Conservation (phyloP, 2,113 vertebrate genomes). For the Grammomys surdaster region DNA sequence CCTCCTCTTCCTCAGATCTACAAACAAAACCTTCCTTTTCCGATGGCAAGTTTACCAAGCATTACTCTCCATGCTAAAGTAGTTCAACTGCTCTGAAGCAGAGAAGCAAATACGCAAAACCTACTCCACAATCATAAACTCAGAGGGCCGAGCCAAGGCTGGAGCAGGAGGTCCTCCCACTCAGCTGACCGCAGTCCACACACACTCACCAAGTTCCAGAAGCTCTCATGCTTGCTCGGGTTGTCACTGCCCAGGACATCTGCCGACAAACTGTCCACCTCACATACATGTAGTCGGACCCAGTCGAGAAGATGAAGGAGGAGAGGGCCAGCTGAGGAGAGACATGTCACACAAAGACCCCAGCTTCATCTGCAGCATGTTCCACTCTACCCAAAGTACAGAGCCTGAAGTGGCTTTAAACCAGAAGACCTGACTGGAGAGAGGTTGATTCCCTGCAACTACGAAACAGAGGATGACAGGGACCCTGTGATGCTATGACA, state of each 20-base stretch:
- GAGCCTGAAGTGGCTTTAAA: not conserved
- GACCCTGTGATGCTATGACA: not conserved
- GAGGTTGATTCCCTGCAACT: rapidly evolving
- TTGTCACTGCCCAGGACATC: conserved; percentile 95
- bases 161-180: rapidly evolving
- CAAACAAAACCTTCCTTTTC: not conserved
- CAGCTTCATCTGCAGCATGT: not conserved
- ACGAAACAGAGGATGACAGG: not conserved
- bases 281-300: conserved; percentile 95
- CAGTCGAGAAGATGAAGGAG: conserved; percentile 96
- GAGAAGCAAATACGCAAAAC: not conserved
- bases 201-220: conserved; percentile 94
- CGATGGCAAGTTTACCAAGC: not conserved
- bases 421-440: not conserved
- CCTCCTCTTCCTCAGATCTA: not conserved
- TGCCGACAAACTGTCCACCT: conserved; percentile 92
- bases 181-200: rapidly evolving
- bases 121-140: not conserved
- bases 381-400: not conserved
- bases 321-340: conserved; percentile 91
- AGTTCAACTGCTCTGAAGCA: not conserved
- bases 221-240: conserved; percentile 91
- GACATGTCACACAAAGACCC: conserved; percentile 16
- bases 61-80: not conserved
- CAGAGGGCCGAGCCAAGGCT: not conserved